phyloP scores from a whole-genome alignment of 2,888 invertebrate species.

The Catocala fraxini region DNA sequence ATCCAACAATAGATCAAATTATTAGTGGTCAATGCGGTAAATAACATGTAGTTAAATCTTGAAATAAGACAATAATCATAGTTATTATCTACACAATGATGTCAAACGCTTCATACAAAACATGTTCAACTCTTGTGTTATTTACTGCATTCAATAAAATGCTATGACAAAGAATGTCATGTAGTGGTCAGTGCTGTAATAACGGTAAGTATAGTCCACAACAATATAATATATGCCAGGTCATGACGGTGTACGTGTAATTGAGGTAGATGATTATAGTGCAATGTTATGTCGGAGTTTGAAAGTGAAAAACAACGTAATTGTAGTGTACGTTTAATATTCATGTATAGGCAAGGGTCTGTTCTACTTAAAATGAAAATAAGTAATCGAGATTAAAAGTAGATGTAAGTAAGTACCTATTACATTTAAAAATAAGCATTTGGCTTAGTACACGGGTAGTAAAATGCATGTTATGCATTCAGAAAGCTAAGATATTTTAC shows the following conservation, averaged over 20 bases:
- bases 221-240: constrained; percentile 17
- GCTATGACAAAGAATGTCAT: constrained; percentile 16
- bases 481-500: no score
- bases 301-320: constrained; percentile 8
- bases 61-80: not conserved
- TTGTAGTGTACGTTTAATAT: not conserved
- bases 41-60: not conserved
- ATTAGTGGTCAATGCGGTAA: not conserved
- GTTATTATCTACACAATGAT: not conserved
- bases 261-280: constrained; percentile 26
- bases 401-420: no score
- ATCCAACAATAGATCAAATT: not conserved
- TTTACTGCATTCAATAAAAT: constrained; percentile 2
- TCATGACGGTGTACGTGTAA: constrained; percentile 23
- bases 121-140: constrained; percentile 1
- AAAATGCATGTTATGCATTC: no score
- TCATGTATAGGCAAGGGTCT: not conserved
- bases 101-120: constrained; percentile 3
- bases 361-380: no score
- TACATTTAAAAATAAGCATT: no score
- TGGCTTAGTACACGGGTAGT: no score
- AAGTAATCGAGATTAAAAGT: no score
- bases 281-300: constrained; percentile 11
- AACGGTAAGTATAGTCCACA: constrained; percentile 18
- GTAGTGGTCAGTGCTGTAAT: constrained; percentile 39